Evolutionary conservation across 92 coral and sea anemone species (phyloP).

Genomic region (Palythoa heliodiscus): DNA sequence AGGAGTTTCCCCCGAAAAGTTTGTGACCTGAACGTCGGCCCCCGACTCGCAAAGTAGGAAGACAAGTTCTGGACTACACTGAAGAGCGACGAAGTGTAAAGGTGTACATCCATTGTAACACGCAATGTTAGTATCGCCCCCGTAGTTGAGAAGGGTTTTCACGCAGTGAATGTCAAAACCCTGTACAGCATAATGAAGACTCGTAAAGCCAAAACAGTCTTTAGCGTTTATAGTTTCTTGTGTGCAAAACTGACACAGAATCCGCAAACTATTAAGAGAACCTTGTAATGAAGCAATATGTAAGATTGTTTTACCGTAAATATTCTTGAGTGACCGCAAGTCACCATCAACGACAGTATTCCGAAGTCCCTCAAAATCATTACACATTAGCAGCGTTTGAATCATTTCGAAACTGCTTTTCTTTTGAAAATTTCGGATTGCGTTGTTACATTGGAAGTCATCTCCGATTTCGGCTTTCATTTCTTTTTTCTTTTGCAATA

Average conservation of each 20-base stretch:
- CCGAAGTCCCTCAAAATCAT: not conserved
- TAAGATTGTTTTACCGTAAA: conserved; percentile 49
- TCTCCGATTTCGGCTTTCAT: no score
- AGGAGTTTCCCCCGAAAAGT: conserved; percentile 57
- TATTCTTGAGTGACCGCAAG: not conserved
- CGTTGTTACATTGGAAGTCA: not conserved
- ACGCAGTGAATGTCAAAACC: conserved; percentile 55
- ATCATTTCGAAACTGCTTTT: not conserved
- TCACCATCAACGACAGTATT: not conserved
- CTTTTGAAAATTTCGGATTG: not conserved
- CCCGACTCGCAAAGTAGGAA: conserved; percentile 63
- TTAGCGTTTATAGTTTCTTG: conserved; percentile 35
- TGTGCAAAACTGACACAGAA: conserved; percentile 42
- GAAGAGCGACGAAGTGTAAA: conserved; percentile 64
- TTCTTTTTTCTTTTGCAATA: not conserved
- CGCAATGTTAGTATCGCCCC: conserved; percentile 44
- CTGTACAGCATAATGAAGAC: conserved; percentile 70
- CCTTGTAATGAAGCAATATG: conserved; percentile 58
- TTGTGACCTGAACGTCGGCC: conserved; percentile 67
- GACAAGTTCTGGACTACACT: conserved; percentile 58
- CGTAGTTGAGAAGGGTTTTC: conserved; percentile 45
- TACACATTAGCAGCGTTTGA: not conserved
- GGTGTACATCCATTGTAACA: conserved; percentile 50
- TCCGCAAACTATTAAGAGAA: conserved; percentile 33
- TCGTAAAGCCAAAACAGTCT: conserved; percentile 61